These are phyloP conservation scores for Riptortus pedestris DNA, from an alignment of 1,140 invertebrate genomes.

Conservation along the genomic window DNA sequence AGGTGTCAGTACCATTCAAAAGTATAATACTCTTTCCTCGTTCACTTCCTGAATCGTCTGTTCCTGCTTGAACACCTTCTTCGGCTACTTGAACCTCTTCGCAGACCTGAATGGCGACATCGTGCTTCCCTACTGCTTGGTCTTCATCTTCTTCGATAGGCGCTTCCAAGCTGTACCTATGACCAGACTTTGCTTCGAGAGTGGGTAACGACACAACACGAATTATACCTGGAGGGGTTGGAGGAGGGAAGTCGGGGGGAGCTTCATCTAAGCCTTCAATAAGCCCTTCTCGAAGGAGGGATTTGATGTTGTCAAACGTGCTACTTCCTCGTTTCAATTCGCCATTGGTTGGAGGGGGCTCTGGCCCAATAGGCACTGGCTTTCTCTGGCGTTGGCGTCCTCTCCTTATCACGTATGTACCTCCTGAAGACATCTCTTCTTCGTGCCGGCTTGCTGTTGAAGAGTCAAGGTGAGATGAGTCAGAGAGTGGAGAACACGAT, in stretches of 20 bases:
- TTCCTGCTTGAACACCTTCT: not conserved
- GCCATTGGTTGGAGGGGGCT: constrained; percentile 37
- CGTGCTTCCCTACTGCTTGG: constrained; percentile 8
- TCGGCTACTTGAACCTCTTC: constrained; percentile 14
- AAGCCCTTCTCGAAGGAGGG: constrained; percentile 55
- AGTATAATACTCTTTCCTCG: constrained; percentile 17
- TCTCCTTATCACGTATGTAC: constrained; percentile 62
- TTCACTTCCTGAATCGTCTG: constrained; percentile 25
- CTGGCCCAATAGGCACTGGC: constrained; percentile 39
- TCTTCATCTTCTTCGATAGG: constrained; percentile 25
- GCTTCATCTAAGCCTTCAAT: constrained; percentile 44
- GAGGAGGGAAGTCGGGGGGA: constrained; percentile 42
- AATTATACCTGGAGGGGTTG: constrained; percentile 49
- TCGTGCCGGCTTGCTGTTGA: constrained; percentile 31
- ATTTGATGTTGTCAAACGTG: constrained; percentile 68
- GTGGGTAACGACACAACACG: constrained; percentile 54
- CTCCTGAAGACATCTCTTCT: constrained; percentile 46
- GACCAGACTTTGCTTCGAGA: constrained; percentile 42
- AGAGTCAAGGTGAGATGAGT: constrained; percentile 38
- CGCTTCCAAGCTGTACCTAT: constrained; percentile 11
- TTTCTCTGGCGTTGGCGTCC: constrained; percentile 48
- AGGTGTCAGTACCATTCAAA: constrained; percentile 25
- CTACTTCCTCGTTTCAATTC: constrained; percentile 59
- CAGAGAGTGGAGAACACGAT: constrained; percentile 53
- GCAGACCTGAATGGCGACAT: constrained; percentile 29